A percentile compares a stretch with the other conserved stretches of the same genome.
Evolutionary conservation across 2,113 vertebrate genomes (phyloP).

Genomic region (Calidris pygmaea): DNA sequence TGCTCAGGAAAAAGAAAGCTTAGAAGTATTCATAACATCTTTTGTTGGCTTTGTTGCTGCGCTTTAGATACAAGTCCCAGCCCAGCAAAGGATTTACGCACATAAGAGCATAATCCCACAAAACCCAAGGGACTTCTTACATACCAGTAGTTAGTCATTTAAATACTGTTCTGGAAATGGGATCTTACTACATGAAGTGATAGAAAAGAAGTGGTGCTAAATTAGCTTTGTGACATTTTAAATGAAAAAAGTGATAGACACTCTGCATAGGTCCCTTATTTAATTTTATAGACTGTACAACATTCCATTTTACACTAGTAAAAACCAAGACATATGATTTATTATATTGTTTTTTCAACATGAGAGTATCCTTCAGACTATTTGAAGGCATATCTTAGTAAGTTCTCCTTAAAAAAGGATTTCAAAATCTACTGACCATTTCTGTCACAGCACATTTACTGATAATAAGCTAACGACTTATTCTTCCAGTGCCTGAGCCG

Average conservation of each 20-base stretch:
- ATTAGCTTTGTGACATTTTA: not conserved
- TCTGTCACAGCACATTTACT: not conserved
- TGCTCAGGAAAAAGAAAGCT: not conserved
- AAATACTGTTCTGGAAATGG: not conserved
- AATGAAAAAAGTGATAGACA: not conserved
- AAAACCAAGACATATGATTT: fast-evolving
- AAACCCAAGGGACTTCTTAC: not conserved
- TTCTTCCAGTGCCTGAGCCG: not conserved
- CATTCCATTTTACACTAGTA: not conserved
- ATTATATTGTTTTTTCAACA: not conserved
- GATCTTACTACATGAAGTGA: not conserved
- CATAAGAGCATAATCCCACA: not conserved
- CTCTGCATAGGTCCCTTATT: not conserved
- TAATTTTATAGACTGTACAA: not conserved
- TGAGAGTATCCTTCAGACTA: not conserved
- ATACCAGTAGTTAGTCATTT: not conserved
- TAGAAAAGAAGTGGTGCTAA: not conserved
- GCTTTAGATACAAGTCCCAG: not conserved
- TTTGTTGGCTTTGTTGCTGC: not conserved
- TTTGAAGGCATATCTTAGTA: not conserved
- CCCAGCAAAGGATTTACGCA: not conserved
- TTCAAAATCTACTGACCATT: not conserved
- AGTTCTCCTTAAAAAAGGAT: not conserved
- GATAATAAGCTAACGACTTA: not conserved
- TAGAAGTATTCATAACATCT: not conserved